A percentile compares a stretch with the other conserved stretches of the same genome.
phyloP scores from a whole-genome alignment of 2,113 vertebrate species.

The Nannobrachium achirus region DNA sequence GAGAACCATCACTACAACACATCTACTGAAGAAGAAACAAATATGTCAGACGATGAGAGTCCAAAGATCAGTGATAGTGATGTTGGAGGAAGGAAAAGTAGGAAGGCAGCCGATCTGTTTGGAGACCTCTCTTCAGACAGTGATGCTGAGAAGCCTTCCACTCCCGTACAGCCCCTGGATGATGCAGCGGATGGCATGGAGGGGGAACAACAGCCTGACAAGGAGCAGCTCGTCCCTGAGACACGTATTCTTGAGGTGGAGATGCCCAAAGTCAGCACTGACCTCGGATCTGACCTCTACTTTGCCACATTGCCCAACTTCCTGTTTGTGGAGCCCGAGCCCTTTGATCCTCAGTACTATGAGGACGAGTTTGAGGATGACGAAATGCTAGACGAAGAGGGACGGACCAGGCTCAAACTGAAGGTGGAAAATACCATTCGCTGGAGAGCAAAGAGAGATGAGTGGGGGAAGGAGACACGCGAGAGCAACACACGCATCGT shows the following conservation, averaged over 20 bases:
- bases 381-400: conserved; percentile 99
- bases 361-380: conserved; percentile 99
- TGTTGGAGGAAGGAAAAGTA: conserved; percentile 83
- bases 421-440: conserved; percentile 99
- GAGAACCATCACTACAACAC: conserved; percentile 89
- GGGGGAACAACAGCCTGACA: conserved; percentile 90
- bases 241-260: conserved; percentile 96
- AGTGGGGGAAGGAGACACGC: conserved; percentile 90
- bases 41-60: conserved; percentile 83
- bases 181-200: conserved; percentile 92
- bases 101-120: conserved; percentile 80
- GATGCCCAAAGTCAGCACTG: conserved; percentile 99
- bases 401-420: conserved; percentile 94
- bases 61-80: conserved; percentile 89
- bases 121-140: conserved; percentile 91
- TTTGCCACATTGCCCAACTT: conserved; percentile 99
- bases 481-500: conserved; percentile 97
- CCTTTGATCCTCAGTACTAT: conserved; percentile 98
- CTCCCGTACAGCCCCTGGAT: conserved; percentile 96
- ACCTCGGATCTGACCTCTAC: conserved; percentile 96
- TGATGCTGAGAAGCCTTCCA: conserved; percentile 95
- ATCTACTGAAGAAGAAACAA: conserved; percentile 88
- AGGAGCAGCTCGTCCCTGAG: conserved; percentile 90
- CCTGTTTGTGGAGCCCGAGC: conserved; percentile 97
- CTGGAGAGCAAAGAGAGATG: conserved; percentile 91